Conservation (phyloP, 2,888 invertebrate species). For the Pseudococcus longispinus region DNA sequence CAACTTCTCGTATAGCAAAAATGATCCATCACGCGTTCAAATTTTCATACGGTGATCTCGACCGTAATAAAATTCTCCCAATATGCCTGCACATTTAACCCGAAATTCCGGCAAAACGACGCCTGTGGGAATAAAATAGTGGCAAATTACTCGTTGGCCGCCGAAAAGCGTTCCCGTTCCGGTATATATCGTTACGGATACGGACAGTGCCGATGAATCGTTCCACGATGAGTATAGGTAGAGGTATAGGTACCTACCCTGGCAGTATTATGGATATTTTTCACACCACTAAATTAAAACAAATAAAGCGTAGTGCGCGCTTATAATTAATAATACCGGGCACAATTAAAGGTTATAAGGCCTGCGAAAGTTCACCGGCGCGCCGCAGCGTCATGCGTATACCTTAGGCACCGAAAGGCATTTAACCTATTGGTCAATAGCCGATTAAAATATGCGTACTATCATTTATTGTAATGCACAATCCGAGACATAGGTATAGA, state of each 20-base stretch:
- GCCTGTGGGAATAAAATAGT: constrained; percentile 18
- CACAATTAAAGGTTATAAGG: constrained; percentile 50
- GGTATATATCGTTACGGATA: background rate
- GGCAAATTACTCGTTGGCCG: background rate
- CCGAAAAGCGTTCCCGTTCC: background rate
- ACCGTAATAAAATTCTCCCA: constrained; percentile 29
- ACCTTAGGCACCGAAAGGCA: constrained; percentile 42
- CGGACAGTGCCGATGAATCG: background rate
- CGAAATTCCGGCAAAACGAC: constrained; percentile 1
- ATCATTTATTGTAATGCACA: constrained; percentile 38
- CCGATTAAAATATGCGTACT: constrained; percentile 53
- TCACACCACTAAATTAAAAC: constrained; percentile 46
- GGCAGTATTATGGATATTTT: background rate
- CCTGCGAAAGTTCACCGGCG: constrained; percentile 19
- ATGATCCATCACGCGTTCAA: constrained; percentile 43
- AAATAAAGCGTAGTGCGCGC: constrained; percentile 1
- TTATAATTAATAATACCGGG: constrained; percentile 44
- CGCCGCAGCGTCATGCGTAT: background rate
- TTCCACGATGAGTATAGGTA: background rate
- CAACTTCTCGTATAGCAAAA: constrained; percentile 20
- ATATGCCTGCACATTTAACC: constrained; percentile 36
- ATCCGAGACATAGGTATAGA: background rate
- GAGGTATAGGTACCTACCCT: background rate
- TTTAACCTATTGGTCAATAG: constrained; percentile 56
- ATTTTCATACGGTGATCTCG: constrained; percentile 19